Evolutionary conservation across 2,797 vertebrate species (phyloP), one percentile per base, ranked within the genome.

Genomic region (Staurois parvus): DNA sequence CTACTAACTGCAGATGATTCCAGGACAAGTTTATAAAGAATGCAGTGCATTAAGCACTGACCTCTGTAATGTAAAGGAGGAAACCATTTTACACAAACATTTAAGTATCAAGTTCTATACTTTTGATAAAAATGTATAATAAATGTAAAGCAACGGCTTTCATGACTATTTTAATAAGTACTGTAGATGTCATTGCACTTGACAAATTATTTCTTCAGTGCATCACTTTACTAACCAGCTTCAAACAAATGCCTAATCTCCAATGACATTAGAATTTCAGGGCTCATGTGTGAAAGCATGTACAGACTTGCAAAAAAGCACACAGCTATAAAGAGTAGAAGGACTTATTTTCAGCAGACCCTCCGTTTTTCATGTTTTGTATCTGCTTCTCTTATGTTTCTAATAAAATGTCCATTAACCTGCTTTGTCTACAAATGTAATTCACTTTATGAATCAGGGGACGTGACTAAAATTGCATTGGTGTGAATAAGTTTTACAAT

Each of bases 101-200:
- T 64, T 75, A 75, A 52, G 64, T 66, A 80, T 80, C 69, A 30
- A 8, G 66, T 67, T 85, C 62, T 59, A 80, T 29, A 79, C 69
- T 84, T 77, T 62, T 66, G 73, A 79, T 79, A 73, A 79, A 79
- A 79, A 79, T 52, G n/a, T 52, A 70, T 84, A 76, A 84, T 76
- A 70, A 79, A 80, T 79, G 52, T 73, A 28, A 79, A 66, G n/a
- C 68, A 84, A 37, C 76, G 68, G 77, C 59, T 78, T 73, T 79
- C 24, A 64, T 79, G 68, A 84, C 76, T 48, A 59, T 64, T 19
- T 84, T 45, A 34, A 84, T 84, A 78, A 84, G 75, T 72, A 40
- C 67, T 42, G 40, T 32, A 37, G 19, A 69, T 78, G 76, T 72
- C 19, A 79, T 79, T 73, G 42, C 28, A 67, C 79, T 30, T 79